Percentiles rank a stretch among this genome's conserved stretches.
Conservation (phyloP, 2,113 vertebrate genomes). For the Todiramphus saurophagus region DNA sequence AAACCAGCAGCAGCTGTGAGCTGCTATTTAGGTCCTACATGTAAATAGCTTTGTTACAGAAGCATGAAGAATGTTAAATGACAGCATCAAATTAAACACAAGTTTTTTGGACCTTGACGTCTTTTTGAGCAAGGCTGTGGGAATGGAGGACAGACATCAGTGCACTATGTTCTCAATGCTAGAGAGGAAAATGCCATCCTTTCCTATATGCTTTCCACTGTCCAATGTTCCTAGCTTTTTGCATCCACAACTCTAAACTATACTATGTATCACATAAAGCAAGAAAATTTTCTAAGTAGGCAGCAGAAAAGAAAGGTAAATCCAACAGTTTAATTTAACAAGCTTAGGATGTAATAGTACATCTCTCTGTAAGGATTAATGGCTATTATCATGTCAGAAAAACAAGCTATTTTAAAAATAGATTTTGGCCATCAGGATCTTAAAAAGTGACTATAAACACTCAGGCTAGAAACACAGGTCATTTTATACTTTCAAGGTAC, state of each 20-base stretch:
- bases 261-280: background rate
- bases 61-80: conserved; percentile 24
- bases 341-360: background rate
- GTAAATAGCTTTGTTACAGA: conserved; percentile 33
- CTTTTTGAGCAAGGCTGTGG: background rate
- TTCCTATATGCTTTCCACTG: background rate
- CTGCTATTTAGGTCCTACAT: background rate
- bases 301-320: background rate
- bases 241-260: background rate
- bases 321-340: background rate
- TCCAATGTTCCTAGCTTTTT: background rate
- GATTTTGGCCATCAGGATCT: background rate
- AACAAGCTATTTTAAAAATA: background rate
- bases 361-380: background rate
- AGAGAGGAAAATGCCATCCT: background rate
- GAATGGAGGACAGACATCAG: background rate
- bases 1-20: conserved; percentile 50
- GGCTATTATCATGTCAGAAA: background rate
- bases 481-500: background rate
- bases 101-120: background rate
- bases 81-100: background rate
- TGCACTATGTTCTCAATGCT: rapidly evolving
- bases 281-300: background rate
- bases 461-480: background rate
- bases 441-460: background rate